These are phyloP conservation scores for Colostygia pectinataria DNA, from an alignment of 2,888 invertebrate species.

Conservation along the genomic window DNA sequence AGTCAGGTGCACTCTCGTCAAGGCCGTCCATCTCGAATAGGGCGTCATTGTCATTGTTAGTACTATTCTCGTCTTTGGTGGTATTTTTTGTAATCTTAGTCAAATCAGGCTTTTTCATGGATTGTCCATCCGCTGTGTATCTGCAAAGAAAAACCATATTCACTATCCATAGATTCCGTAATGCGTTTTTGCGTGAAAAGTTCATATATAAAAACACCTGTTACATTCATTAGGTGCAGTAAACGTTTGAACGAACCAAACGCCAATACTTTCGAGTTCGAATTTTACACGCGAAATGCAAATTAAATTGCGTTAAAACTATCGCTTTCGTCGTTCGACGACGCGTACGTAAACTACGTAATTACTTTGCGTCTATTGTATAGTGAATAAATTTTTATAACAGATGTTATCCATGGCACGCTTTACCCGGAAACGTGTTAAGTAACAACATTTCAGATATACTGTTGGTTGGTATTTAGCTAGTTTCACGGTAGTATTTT, in stretches of 20 bases:
- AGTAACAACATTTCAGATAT: conserved; percentile 16
- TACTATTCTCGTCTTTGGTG: conserved; percentile 58
- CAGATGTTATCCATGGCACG: conserved; percentile 22
- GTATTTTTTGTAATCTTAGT: conserved; percentile 76
- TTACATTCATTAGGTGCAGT: neutral
- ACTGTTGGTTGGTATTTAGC: conserved; percentile 4
- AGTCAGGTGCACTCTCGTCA: conserved; percentile 76
- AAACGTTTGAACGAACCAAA: neutral
- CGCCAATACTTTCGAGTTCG: conserved; percentile 32
- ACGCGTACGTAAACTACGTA: too few relatives aligned
- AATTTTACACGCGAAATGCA: conserved; percentile 55
- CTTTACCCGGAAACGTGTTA: conserved; percentile 28
- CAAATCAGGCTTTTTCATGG: conserved; percentile 82
- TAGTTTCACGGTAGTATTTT: neutral
- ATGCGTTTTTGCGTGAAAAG: neutral
- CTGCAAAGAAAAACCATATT: conserved; percentile 49
- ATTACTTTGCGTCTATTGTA: conserved; percentile 16
- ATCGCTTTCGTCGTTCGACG: conserved; percentile 45
- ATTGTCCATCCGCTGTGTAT: conserved; percentile 83
- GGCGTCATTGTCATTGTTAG: conserved; percentile 79
- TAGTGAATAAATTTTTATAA: conserved; percentile 20
- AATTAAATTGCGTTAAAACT: conserved; percentile 40
- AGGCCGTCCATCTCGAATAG: conserved; percentile 87
- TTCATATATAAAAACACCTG: neutral
- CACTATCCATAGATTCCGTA: neutral